Base-by-base conservation (phyloP, 2,888 invertebrate species). In the Flabesymbios commensalis region DNA sequence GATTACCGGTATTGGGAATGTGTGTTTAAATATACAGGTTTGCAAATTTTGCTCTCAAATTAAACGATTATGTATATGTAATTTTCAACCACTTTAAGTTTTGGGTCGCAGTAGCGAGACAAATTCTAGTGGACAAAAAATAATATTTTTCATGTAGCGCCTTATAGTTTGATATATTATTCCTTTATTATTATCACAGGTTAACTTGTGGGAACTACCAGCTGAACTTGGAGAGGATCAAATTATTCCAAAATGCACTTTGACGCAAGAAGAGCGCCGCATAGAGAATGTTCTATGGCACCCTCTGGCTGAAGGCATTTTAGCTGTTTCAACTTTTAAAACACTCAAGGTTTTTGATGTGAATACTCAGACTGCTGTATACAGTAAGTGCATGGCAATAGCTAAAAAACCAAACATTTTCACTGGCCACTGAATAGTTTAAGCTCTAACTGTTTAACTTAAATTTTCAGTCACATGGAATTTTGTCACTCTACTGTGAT, bases 251-350 rank as follows among this genome's bases (percentile, higher is more conserved):
- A 91, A 92, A 78, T 90, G 91, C 75, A 89, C 89, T 1, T 88
- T 93, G 73, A 90, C 91, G 0, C 90, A 91, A 75, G 90, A 91
- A 73, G 92, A 93, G 90, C 67, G 70, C 28, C 86, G 93, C 59
- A 91, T 95, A 1, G 95, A 95, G 83, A 92, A 90, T 31, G 91
- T 95, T 0, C 88, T 90, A 29, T 96, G 94, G 84, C 94, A 96
- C 83, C 94, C 96, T 0, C 89, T 90, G 7, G 94, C 94, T 2
- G 93, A 94, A 79, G 91, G 90, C 59, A 84, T 96, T n/a, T 85
- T 97, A 43, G 90, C 94, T 75, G 91, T 92, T 14, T 90, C 93
- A 0, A 90, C 92, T 0, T 90, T 89, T 52, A 90, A 90, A 26
- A 89, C 90, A 71, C 86, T 94, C 32, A 90, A 90, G 7, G 83